Evolutionary conservation across 2,113 vertebrate species (phyloP).

Genomic region (rat (Rattus norvegicus)): GRCr8 NC_086026.1:78428001-78428500

Average conservation of each 20-base stretch:
- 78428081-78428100: not conserved
- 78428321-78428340: slow-evolving; percentile 44
- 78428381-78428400: slow-evolving; percentile 44
- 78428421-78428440: slow-evolving; percentile 40
- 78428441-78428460: slow-evolving; percentile 16
- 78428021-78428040: not conserved
- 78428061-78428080: not conserved
- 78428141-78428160: not conserved
- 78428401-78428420: slow-evolving; percentile 61
- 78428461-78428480: slow-evolving; percentile 66
- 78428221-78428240: not conserved
- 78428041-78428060: not conserved
- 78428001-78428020: not conserved
- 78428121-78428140: not conserved
- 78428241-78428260: slow-evolving; percentile 26
- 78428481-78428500: slow-evolving; percentile 24
- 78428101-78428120: not conserved
- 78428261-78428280: not conserved
- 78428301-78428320: slow-evolving; percentile 37
- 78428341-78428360: slow-evolving; percentile 28
- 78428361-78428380: slow-evolving; percentile 61
- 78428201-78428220: slow-evolving; percentile 37
- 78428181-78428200: slow-evolving; percentile 15
- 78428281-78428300: not conserved
- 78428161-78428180: slow-evolving; percentile 35